Base-by-base conservation (phyloP, 2,113 vertebrate genomes). In the Epinephelus moara region DNA sequence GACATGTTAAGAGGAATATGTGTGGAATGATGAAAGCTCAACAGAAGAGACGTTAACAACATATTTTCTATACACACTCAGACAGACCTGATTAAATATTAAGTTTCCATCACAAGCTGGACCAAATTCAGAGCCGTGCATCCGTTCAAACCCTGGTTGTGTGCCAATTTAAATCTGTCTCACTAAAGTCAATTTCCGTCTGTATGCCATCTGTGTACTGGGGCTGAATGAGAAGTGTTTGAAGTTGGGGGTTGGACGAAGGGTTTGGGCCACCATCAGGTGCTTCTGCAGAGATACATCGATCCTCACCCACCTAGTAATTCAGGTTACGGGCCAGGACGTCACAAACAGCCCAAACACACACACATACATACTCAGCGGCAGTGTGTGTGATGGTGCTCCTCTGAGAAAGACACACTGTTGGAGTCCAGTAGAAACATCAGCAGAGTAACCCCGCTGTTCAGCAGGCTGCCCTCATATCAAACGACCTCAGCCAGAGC, bases 401-500 rank as follows among this genome's bases (percentile, higher is more conserved):
- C 88, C 91, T 93, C 95, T 89, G 91, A 89, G 85, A 92, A 93
- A 59, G 91, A 78, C 81, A 82, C 63, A 0, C 78, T 78, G 90
- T 78, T 86, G 80, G 25, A 82, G 19, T 52, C 85, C 91, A 70
- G 30, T 0, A 4, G 86, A 40, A 76, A 40, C 4, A 82, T 75
- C 63, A 93, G 93, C 93, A 92, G 93, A 94, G 95, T 96, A 91
- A 93, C 94, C 96, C 96, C 93, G 94, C 97, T 95, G 96, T 95
- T 92, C 91, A 95, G 95, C 92, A 82, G 87, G 84, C 94, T 94
- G 90, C 95, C 87, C 92, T 75, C 86, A 70, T 62, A 60, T 75
- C 21, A 76, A 17, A 85, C 33, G 11, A 33, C 52, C 37, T 45
- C 5, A 85, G 57, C 49, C 59, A 55, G 70, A 62, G 63, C n/a